A percentile compares a stretch with the other conserved stretches of the same genome.
phyloP scores from a whole-genome alignment of 2,797 vertebrate genomes.

The Arctocebus calabarensis region DNA sequence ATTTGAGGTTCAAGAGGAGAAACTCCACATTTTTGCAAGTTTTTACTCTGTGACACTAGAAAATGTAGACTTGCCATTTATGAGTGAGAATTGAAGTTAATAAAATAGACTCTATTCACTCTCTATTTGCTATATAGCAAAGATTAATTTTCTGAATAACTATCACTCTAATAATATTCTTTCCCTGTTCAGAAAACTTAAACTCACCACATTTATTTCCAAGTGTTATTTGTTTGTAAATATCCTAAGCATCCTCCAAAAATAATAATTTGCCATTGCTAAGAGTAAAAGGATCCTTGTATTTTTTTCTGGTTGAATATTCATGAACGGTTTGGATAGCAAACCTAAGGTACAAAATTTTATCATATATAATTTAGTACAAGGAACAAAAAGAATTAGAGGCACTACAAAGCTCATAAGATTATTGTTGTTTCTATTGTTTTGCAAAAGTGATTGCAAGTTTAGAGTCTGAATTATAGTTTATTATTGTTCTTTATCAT shows the following conservation, averaged over 20 bases:
- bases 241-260: slow-evolving; percentile 46
- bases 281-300: slow-evolving; percentile 12
- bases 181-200: slow-evolving; percentile 53
- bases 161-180: background rate
- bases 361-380: slow-evolving; percentile 49
- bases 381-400: slow-evolving; percentile 66
- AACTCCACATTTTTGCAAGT: background rate
- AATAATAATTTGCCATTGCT: slow-evolving; percentile 60
- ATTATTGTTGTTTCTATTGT: slow-evolving; percentile 48
- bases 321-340: slow-evolving; percentile 45
- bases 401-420: slow-evolving; percentile 23
- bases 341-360: slow-evolving; percentile 62
- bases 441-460: slow-evolving; percentile 53
- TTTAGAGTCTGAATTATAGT: slow-evolving; percentile 42
- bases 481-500: slow-evolving; percentile 35
- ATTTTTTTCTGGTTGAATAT: slow-evolving; percentile 68
- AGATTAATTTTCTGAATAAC: slow-evolving; percentile 45
- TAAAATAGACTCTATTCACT: background rate
- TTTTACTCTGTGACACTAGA: background rate
- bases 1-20: background rate
- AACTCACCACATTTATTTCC: slow-evolving; percentile 47
- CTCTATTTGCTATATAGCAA: background rate
- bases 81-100: background rate
- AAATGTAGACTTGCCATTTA: background rate
- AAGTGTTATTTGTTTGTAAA: slow-evolving; percentile 66